These are phyloP conservation scores for Seriola quinqueradiata DNA, from an alignment of 2,113 vertebrate species.

Conservation along the genomic window DNA sequence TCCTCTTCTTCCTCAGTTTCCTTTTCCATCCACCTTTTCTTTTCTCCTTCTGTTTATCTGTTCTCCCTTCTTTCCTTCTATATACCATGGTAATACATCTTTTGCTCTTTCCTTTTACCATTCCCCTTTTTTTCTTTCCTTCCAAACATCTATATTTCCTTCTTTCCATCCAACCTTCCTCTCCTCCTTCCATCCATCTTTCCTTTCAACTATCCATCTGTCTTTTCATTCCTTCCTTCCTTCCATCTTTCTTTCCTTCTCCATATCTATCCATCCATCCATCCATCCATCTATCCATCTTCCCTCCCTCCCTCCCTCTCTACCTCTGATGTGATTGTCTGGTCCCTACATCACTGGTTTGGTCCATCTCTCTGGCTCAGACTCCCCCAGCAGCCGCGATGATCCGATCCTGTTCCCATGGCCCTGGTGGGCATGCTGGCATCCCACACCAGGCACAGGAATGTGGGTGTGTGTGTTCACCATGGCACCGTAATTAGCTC, in stretches of 20 bases:
- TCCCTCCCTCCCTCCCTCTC: not conserved
- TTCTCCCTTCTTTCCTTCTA: too few relatives aligned
- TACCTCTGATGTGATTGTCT: constrained; percentile 21
- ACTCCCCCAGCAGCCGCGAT: constrained; percentile 15
- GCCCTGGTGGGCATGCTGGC: constrained; percentile 68
- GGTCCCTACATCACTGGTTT: constrained; percentile 7
- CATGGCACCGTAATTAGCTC: constrained; percentile 80
- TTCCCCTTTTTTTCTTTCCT: not conserved
- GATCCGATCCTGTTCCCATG: constrained; percentile 75
- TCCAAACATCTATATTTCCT: too few relatives aligned
- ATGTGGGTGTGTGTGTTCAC: constrained; percentile 65
- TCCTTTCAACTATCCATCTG: not conserved
- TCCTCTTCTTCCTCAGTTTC: too few relatives aligned
- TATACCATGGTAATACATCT: too few relatives aligned
- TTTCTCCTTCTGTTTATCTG: too few relatives aligned
- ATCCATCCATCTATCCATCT: not conserved
- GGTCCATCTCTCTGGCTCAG: constrained; percentile 20
- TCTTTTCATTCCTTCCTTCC: not conserved
- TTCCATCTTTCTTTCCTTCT: not conserved
- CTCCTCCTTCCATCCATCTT: not conserved
- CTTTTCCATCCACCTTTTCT: too few relatives aligned
- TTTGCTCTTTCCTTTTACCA: not conserved
- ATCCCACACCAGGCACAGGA: constrained; percentile 64
- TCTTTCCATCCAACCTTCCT: not conserved
- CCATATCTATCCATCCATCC: not conserved